Percentiles rank a stretch among this genome's conserved stretches.
These are phyloP conservation scores for Pardalotus punctatus DNA, from an alignment of 2,113 vertebrate species.

Conservation along the genomic window DNA sequence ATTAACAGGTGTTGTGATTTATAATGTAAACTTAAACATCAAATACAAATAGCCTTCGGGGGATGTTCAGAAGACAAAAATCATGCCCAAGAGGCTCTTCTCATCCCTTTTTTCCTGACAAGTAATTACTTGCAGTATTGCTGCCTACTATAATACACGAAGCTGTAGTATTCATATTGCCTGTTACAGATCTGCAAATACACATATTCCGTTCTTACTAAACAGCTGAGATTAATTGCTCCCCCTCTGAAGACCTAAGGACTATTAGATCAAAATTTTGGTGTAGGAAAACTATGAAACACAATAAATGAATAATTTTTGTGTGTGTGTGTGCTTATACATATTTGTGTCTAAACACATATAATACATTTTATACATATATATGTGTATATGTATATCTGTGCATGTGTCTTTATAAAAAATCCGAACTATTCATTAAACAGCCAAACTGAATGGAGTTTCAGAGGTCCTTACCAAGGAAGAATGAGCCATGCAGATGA, in stretches of 20 bases:
- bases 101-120: not conserved
- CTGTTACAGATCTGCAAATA: not conserved
- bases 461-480: not conserved
- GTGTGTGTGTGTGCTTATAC: rapidly evolving
- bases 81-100: not conserved
- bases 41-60: slow-evolving; percentile 6
- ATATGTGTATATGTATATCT: not conserved
- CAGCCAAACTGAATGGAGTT: not conserved
- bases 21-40: slow-evolving; percentile 54
- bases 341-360: not conserved
- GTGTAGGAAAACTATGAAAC: not conserved
- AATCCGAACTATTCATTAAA: not conserved
- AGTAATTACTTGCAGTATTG: not conserved
- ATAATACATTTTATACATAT: not conserved
- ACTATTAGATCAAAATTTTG: not conserved
- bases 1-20: slow-evolving; percentile 53
- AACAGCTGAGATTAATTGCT: not conserved
- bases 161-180: not conserved
- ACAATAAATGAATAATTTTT: not conserved
- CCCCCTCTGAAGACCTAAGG: not conserved
- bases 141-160: not conserved
- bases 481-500: not conserved
- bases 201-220: not conserved
- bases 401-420: not conserved
- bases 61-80: slow-evolving; percentile 42